Evolutionary conservation across 2,888 invertebrate species (phyloP).

Genomic region (Limnephilus lunatus): DNA sequence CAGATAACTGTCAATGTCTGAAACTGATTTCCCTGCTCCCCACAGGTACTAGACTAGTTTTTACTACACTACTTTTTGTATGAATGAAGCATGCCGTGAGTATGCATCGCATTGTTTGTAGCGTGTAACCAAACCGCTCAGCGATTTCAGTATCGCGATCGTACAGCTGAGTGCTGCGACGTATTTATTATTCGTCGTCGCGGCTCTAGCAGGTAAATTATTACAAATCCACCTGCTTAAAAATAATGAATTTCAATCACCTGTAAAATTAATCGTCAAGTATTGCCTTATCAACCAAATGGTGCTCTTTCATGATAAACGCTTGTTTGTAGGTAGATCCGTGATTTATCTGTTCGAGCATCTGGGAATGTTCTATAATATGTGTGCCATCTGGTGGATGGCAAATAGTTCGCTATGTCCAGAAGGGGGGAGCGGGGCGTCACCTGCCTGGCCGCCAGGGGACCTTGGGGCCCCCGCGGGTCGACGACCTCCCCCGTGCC

Average conservation of each 20-base stretch:
- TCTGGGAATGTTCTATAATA: not conserved
- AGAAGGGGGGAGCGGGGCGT: conserved; percentile 31
- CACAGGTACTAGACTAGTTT: not conserved
- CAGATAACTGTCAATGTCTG: not conserved
- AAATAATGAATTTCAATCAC: not conserved
- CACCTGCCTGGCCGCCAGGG: conserved; percentile 52
- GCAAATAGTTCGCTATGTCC: conserved; percentile 2
- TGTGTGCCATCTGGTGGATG: not conserved
- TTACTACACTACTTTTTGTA: not conserved
- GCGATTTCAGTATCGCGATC: not conserved
- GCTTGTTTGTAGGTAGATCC: not conserved
- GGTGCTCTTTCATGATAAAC: not conserved
- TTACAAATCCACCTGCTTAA: not conserved
- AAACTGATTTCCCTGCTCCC: not conserved
- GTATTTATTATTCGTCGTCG: not conserved
- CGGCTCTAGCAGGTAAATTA: not conserved
- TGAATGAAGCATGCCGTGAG: not conserved
- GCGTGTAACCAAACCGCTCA: not conserved
- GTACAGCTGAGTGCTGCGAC: not conserved
- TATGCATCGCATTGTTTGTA: not conserved
- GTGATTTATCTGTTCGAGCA: not conserved
- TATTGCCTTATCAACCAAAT: not conserved
- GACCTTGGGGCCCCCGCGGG: conserved; percentile 52
- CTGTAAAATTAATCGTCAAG: not conserved
- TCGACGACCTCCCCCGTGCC: conserved; percentile 57